phyloP scores from a whole-genome alignment of 2,888 invertebrate species.

The Brachypterus glaber region DNA sequence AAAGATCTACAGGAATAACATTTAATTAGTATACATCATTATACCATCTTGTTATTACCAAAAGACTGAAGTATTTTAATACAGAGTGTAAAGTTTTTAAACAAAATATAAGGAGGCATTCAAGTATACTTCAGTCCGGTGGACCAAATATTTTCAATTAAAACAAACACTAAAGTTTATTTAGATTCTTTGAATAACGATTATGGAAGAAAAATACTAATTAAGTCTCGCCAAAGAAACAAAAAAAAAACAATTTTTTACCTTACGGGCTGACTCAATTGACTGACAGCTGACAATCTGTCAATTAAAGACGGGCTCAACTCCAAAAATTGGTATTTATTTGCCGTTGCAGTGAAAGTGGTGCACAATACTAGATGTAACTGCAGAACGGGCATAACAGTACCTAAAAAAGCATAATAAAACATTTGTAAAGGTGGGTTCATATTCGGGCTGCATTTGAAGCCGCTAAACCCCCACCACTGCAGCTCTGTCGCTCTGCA shows the following conservation, averaged over 20 bases:
- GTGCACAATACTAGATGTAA: conserved; percentile 61
- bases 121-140: no score
- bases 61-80: no score
- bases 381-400: conserved; percentile 58
- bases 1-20: conserved; percentile 44
- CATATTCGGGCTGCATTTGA: no score
- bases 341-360: conserved; percentile 60
- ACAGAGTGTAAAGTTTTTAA: no score
- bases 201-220: conserved; percentile 1
- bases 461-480: no score
- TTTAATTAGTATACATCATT: no score
- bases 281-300: conserved; percentile 54
- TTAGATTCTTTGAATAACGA: background rate
- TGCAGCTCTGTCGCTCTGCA: no score
- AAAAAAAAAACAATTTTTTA: conserved; percentile 27
- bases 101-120: no score
- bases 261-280: conserved; percentile 53
- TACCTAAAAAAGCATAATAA: conserved; percentile 38
- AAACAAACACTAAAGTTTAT: no score
- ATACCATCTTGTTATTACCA: no score
- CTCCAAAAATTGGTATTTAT: conserved; percentile 65
- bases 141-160: no score
- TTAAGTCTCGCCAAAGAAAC: no score
- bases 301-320: conserved; percentile 58
- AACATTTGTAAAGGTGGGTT: conserved; percentile 27